phyloP scores from a whole-genome alignment of 2,113 vertebrate genomes.

The Raphicerus campestris region DNA sequence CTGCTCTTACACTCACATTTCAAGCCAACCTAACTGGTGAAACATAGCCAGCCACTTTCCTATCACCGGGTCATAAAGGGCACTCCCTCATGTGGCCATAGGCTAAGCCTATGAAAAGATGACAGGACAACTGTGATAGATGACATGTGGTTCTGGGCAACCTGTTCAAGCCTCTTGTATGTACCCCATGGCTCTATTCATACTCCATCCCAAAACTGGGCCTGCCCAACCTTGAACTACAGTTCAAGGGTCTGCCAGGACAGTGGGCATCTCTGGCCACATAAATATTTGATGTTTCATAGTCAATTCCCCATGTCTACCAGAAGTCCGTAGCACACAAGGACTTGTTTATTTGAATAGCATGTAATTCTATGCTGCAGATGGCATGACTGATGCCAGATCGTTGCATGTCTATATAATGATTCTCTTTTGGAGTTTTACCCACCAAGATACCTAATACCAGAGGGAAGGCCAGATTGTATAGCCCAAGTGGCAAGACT shows the following conservation, averaged over 20 bases:
- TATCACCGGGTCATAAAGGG: background rate
- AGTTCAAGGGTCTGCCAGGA: background rate
- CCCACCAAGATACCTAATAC: background rate
- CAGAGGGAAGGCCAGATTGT: background rate
- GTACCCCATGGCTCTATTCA: background rate
- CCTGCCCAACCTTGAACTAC: background rate
- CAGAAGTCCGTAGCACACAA: background rate
- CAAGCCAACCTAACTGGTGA: background rate
- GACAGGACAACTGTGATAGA: background rate
- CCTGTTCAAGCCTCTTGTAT: background rate
- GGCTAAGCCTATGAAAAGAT: background rate
- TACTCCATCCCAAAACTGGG: background rate
- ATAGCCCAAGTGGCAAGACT: background rate
- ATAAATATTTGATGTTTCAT: background rate
- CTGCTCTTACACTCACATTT: background rate
- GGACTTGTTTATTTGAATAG: background rate
- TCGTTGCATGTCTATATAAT: background rate
- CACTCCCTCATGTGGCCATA: background rate
- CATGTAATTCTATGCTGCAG: background rate
- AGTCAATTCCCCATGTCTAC: background rate
- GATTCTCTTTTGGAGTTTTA: background rate
- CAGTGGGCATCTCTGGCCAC: background rate
- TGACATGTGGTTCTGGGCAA: background rate
- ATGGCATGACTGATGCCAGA: background rate
- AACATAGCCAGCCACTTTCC: background rate